Percentiles rank a stretch among this genome's conserved stretches.
phyloP scores from a whole-genome alignment of 2,113 vertebrate species.

The Machaerirhynchus nigripectus region DNA sequence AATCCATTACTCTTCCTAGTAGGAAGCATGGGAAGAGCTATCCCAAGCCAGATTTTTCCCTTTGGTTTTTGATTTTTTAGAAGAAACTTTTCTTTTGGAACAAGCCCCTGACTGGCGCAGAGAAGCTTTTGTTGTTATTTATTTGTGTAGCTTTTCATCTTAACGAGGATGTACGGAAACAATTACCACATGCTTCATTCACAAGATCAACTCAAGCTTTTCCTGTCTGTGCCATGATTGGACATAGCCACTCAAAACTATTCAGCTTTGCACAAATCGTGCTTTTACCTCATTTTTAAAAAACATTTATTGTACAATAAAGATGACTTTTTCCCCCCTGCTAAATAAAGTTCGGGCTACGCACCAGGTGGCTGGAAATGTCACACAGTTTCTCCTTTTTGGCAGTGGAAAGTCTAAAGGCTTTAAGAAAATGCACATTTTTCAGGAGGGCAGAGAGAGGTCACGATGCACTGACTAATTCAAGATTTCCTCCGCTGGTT shows the following conservation, averaged over 20 bases:
- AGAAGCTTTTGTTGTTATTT: conserved; percentile 64
- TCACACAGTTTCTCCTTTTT: neutral
- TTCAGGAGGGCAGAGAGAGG: conserved; percentile 49
- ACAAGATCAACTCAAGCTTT: conserved; percentile 53
- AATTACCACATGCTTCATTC: conserved; percentile 67
- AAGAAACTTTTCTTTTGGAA: neutral
- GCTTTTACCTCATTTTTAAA: neutral
- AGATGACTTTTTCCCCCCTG: neutral
- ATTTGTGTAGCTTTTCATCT: conserved; percentile 68
- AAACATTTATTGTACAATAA: neutral
- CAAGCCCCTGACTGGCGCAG: neutral
- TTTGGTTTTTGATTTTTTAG: too few relatives aligned
- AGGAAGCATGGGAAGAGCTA: conserved; percentile 25
- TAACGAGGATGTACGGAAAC: conserved; percentile 61
- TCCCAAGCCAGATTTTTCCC: neutral
- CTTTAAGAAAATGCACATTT: conserved; percentile 20
- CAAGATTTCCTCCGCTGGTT: conserved; percentile 66
- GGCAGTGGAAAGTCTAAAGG: neutral
- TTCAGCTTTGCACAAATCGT: neutral
- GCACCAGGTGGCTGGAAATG: conserved; percentile 12
- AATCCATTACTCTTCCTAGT: neutral
- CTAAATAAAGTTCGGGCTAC: neutral
- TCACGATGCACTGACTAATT: conserved; percentile 68
- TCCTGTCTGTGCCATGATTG: conserved; percentile 17
- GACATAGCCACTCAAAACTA: conserved; percentile 10